Conservation (phyloP, 2,888 invertebrate species). For the Bellardia pandia region DNA sequence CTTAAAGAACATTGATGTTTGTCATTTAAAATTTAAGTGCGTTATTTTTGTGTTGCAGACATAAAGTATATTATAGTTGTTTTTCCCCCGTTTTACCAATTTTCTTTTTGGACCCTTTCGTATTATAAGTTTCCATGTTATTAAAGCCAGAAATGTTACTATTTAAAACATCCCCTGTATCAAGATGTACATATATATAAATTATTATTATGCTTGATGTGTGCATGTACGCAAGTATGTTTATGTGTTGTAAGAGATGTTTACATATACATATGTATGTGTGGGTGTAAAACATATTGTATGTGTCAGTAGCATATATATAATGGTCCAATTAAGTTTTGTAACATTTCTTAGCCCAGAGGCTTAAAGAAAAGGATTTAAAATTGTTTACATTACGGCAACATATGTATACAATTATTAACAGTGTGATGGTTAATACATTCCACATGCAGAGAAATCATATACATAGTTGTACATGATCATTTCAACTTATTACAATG, state of each 20-base stretch:
- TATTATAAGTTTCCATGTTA: background rate
- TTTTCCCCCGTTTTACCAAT: background rate
- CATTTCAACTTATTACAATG: too few relatives aligned
- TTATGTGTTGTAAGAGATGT: background rate
- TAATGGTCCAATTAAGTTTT: slow-evolving; percentile 54
- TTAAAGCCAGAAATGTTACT: slow-evolving; percentile 38
- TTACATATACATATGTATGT: background rate
- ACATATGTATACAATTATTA: background rate
- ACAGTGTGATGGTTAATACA: background rate
- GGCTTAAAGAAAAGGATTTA: slow-evolving; percentile 40
- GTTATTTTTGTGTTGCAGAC: too few relatives aligned
- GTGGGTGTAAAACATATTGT: background rate
- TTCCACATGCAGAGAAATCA: background rate
- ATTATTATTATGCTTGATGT: background rate
- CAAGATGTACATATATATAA: background rate
- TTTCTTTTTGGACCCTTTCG: slow-evolving; percentile 8
- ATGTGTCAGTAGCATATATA: slow-evolving; percentile 1
- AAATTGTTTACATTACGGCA: slow-evolving; percentile 22
- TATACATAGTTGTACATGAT: too few relatives aligned
- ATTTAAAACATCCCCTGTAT: background rate
- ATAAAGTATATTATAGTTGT: too few relatives aligned
- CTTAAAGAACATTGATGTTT: background rate
- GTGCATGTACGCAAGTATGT: background rate
- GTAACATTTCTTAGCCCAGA: slow-evolving; percentile 46
- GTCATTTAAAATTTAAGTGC: background rate